Evolutionary conservation across 2,888 invertebrate species (phyloP).

Genomic region (Chrysopilus asiliformis): DNA sequence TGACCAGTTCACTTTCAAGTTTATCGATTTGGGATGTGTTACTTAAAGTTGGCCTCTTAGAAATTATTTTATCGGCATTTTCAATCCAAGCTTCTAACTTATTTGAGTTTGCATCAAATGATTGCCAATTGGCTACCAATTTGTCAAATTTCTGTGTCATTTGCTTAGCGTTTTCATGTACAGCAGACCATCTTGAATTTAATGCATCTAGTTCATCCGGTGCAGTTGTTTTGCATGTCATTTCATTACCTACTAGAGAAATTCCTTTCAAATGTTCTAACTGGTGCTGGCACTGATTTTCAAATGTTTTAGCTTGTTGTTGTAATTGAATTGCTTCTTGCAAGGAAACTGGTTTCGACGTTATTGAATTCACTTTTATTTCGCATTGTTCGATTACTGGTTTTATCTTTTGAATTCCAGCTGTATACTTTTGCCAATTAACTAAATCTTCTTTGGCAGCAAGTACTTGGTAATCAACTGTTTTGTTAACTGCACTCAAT

Average conservation of each 20-base stretch:
- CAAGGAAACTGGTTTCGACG: constrained; percentile 59
- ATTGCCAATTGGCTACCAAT: constrained; percentile 65
- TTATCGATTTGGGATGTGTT: constrained; percentile 61
- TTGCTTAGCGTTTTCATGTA: constrained; percentile 67
- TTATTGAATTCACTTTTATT: constrained; percentile 46
- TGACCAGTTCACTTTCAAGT: constrained; percentile 60
- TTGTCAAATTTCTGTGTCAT: constrained; percentile 66
- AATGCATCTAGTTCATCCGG: constrained; percentile 76
- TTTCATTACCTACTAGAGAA: constrained; percentile 57
- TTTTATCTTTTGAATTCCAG: constrained; percentile 61
- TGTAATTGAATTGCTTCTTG: constrained; percentile 71
- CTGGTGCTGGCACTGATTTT: constrained; percentile 65
- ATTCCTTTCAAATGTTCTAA: constrained; percentile 60
- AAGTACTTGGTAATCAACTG: constrained; percentile 61
- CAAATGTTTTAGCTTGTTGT: constrained; percentile 55
- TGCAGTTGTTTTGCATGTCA: constrained; percentile 60
- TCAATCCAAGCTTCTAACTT: constrained; percentile 67
- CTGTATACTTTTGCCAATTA: constrained; percentile 76
- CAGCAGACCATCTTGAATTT: constrained; percentile 69
- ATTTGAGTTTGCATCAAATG: constrained; percentile 62
- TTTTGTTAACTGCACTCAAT: constrained; percentile 60
- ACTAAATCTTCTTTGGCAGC: constrained; percentile 63
- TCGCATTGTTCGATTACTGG: constrained; percentile 86
- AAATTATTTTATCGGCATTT: constrained; percentile 48
- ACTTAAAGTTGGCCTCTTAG: constrained; percentile 44